Conservation (phyloP, 2,113 vertebrate species). For the Brachyhypopomus occidentalis region DNA sequence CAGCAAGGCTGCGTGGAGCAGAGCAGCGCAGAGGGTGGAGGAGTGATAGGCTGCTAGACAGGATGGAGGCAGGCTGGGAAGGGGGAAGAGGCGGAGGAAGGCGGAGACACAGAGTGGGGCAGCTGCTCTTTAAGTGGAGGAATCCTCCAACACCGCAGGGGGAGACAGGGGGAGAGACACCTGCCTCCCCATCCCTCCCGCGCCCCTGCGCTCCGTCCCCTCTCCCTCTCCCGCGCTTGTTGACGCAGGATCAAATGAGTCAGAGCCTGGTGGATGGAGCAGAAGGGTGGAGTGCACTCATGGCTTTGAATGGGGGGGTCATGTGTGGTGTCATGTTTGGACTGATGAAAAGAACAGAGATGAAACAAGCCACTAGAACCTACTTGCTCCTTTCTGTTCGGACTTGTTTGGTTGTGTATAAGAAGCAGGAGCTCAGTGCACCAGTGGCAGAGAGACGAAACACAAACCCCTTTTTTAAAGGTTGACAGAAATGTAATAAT, state of each 20-base stretch:
- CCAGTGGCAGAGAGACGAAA: neutral
- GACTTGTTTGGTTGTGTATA: neutral
- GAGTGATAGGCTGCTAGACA: neutral
- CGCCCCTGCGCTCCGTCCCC: neutral
- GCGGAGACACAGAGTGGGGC: conserved; percentile 21
- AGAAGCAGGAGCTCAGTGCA: neutral
- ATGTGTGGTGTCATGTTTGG: conserved; percentile 28
- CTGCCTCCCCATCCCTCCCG: conserved; percentile 22
- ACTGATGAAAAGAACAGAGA: conserved; percentile 31
- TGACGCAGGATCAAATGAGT: conserved; percentile 30
- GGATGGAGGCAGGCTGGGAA: conserved; percentile 14
- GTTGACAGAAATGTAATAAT: neutral
- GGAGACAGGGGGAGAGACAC: conserved; percentile 43
- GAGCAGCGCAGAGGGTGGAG: neutral
- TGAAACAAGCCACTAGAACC: conserved; percentile 13
- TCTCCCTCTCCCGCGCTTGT: neutral
- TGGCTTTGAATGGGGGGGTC: conserved; percentile 21
- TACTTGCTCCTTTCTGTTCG: conserved; percentile 14
- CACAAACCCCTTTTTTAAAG: neutral
- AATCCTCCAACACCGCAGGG: conserved; percentile 46
- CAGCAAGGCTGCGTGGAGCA: neutral
- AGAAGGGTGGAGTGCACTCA: conserved; percentile 16
- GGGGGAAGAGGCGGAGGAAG: neutral
- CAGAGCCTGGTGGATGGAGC: conserved; percentile 22
- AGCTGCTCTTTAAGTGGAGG: conserved; percentile 49